phyloP scores from a whole-genome alignment of 1,140 invertebrate genomes.

The Coenobita brevimanus region DNA sequence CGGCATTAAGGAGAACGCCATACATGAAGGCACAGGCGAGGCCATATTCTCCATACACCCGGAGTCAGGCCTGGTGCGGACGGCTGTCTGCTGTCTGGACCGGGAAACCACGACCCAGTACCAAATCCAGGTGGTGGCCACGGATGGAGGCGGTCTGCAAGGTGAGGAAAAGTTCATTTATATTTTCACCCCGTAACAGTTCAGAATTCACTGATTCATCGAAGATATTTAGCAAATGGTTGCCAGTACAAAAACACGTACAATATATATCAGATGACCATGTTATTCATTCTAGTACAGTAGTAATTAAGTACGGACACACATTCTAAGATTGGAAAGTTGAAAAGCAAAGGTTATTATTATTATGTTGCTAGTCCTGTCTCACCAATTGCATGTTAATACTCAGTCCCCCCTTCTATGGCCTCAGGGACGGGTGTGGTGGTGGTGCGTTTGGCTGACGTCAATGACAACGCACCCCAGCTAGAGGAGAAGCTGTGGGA shows the following conservation, averaged over 20 bases:
- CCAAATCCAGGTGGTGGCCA: constrained; percentile 70
- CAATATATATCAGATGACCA: no score
- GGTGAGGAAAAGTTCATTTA: constrained; percentile 48
- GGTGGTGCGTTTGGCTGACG: constrained; percentile 32
- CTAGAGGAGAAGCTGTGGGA: constrained; percentile 25
- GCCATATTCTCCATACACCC: constrained; percentile 74
- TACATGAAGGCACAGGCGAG: constrained; percentile 73
- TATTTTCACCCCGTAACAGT: background rate
- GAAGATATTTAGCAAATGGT: no score
- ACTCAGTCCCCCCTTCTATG: no score
- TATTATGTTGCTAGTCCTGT: no score
- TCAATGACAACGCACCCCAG: constrained; percentile 24
- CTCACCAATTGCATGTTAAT: no score
- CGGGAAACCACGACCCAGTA: constrained; percentile 59
- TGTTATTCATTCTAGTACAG: no score
- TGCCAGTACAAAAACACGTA: no score
- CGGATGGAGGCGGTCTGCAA: constrained; percentile 72
- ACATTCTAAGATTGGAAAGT: no score
- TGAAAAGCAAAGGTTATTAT: no score
- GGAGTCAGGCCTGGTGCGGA: constrained; percentile 72
- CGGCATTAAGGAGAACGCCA: constrained; percentile 70
- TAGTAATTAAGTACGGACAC: no score
- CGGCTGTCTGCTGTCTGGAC: constrained; percentile 66
- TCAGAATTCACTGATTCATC: no score
- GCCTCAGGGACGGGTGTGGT: constrained; percentile 27